phyloP scores from a whole-genome alignment of 1,140 invertebrate genomes.

The Trypoxylus dichotomus region DNA sequence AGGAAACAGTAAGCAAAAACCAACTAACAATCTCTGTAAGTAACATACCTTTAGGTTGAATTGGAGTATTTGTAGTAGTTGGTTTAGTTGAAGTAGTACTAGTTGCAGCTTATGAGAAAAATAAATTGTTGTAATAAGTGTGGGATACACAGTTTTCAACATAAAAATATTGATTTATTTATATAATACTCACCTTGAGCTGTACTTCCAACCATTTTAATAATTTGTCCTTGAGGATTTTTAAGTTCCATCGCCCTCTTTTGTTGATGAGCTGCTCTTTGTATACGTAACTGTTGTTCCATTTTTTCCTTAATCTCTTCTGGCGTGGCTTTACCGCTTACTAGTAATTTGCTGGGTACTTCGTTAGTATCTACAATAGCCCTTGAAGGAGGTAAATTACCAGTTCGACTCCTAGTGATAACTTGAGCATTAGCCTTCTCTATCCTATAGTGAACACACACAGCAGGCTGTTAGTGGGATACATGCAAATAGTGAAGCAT shows the following conservation, averaged over 20 bases:
- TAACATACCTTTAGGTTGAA: conserved; percentile 53
- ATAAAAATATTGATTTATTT: not conserved
- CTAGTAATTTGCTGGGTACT: conserved; percentile 46
- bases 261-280: conserved; percentile 84
- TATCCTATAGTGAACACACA: conserved; percentile 58
- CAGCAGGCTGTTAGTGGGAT: conserved; percentile 49
- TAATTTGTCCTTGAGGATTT: conserved; percentile 54
- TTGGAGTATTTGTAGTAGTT: conserved; percentile 46
- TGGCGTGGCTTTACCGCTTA: conserved; percentile 64
- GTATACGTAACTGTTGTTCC: conserved; percentile 85
- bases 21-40: conserved; percentile 5
- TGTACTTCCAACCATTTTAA: conserved; percentile 61
- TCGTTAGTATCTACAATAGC: conserved; percentile 39
- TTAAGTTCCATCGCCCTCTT: conserved; percentile 72
- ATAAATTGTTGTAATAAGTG: conserved; percentile 18
- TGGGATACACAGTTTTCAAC: not conserved
- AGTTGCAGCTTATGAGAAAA: conserved; percentile 47
- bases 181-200: conserved; percentile 53
- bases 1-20: conserved; percentile 38
- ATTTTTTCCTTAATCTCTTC: conserved; percentile 89
- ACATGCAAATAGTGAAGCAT: conserved; percentile 31
- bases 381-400: conserved; percentile 63
- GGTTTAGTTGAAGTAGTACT: conserved; percentile 44
- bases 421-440: conserved; percentile 68
- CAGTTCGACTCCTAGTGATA: conserved; percentile 74